A percentile compares a stretch with the other conserved stretches of the same genome.
Conservation (phyloP, 1,140 invertebrate species). For the Xylocopa sonorina region DNA sequence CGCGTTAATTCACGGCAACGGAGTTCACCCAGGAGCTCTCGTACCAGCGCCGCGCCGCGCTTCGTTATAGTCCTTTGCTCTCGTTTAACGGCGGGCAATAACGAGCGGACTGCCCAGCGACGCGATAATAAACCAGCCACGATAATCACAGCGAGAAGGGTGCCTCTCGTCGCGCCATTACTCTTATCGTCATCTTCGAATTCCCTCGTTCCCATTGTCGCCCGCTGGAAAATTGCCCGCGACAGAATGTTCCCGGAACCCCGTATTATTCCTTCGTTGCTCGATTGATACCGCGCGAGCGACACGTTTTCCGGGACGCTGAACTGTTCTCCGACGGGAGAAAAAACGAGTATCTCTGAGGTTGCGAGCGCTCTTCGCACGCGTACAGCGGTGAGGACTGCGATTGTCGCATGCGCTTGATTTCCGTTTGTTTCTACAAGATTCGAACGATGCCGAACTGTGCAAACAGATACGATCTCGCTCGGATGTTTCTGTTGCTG, state of each 20-base stretch:
- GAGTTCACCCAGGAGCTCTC: conserved; percentile 8
- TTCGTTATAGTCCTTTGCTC: conserved; percentile 65
- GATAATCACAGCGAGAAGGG: conserved; percentile 63
- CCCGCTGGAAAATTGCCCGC: conserved; percentile 43
- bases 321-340: neutral
- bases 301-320: conserved; percentile 1
- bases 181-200: conserved; percentile 65
- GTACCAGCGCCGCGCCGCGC: conserved; percentile 14
- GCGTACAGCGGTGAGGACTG: too few species aligned
- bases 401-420: neutral
- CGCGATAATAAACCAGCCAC: conserved; percentile 63
- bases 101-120: conserved; percentile 53
- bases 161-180: conserved; percentile 55
- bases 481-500: neutral
- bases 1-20: conserved; percentile 65
- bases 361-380: neutral
- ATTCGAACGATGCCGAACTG: neutral
- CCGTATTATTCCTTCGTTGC: neutral
- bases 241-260: conserved; percentile 15
- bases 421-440: neutral
- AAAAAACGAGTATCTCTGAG: too few species aligned
- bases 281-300: conserved; percentile 14
- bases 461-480: conserved; percentile 55
- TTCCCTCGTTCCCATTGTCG: conserved; percentile 54
- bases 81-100: conserved; percentile 65